Percentiles rank a stretch among this genome's conserved stretches.
Evolutionary conservation across 2,797 vertebrate genomes (phyloP).

Genomic region (Siniperca undulata): DNA sequence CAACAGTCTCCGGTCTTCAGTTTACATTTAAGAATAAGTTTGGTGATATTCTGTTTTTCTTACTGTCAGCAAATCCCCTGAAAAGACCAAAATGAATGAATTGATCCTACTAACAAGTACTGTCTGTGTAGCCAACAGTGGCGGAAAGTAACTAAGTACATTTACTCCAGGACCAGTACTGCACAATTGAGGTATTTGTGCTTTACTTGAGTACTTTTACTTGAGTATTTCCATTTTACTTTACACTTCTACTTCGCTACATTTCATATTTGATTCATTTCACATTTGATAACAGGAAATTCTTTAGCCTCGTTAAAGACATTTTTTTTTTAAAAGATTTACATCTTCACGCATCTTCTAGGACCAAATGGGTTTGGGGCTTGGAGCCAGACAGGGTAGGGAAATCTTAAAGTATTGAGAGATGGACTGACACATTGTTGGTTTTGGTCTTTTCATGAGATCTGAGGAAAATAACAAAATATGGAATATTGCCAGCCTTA

Average conservation of each 20-base stretch:
- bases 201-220: not conserved
- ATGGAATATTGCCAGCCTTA: not conserved
- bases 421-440: too few relatives aligned
- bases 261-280: too few relatives aligned
- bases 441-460: too few relatives aligned
- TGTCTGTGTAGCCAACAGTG: not conserved
- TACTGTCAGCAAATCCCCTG: not conserved
- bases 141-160: not conserved
- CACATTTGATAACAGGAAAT: too few relatives aligned
- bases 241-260: not conserved
- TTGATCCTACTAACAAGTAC: not conserved
- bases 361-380: not conserved
- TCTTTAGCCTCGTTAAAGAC: too few relatives aligned
- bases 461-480: not conserved
- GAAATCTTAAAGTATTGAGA: too few relatives aligned
- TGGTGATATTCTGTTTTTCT: not conserved
- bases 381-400: too few relatives aligned
- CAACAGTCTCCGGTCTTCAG: conserved; percentile 16
- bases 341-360: not conserved
- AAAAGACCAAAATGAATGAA: not conserved
- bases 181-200: not conserved
- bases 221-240: not conserved
- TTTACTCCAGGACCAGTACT: not conserved
- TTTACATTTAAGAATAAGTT: not conserved
- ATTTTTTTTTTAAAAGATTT: not conserved